Evolutionary conservation across 2,113 vertebrate species (phyloP).

Genomic region (Rhinichthys klamathensis): DNA sequence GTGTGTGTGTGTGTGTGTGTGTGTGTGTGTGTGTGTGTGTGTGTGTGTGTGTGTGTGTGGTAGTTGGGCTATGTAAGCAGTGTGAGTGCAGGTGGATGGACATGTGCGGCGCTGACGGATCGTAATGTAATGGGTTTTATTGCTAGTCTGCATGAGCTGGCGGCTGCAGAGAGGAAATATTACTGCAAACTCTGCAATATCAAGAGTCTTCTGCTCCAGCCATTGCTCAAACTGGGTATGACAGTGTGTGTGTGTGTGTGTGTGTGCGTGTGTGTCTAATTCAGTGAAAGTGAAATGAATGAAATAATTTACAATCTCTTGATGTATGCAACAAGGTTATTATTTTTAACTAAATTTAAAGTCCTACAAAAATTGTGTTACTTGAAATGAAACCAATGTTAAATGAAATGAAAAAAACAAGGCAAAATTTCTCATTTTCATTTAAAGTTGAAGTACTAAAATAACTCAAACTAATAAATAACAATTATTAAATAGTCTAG

Average conservation of each 20-base stretch:
- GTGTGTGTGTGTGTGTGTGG: too few species aligned
- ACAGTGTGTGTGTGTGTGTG: slow-evolving; percentile 22
- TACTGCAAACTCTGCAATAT: slow-evolving; percentile 87
- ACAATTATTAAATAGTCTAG: not conserved
- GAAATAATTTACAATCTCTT: not conserved
- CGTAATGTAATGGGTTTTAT: slow-evolving; percentile 93
- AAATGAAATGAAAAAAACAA: not conserved
- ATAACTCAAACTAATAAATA: not conserved
- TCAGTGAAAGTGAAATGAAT: not conserved
- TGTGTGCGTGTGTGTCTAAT: not conserved
- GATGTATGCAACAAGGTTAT: not conserved
- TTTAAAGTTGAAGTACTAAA: not conserved
- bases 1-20: too few species aligned
- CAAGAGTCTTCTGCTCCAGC: slow-evolving; percentile 88
- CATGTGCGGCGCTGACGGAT: slow-evolving; percentile 85
- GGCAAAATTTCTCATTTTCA: not conserved
- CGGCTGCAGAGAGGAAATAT: slow-evolving; percentile 88
- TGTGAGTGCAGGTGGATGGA: slow-evolving; percentile 84
- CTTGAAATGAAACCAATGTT: not conserved
- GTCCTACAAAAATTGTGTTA: not conserved
- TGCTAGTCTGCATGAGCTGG: slow-evolving; percentile 92
- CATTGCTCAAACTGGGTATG: slow-evolving; percentile 91
- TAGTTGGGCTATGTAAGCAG: slow-evolving; percentile 93
- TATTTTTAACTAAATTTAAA: not conserved
- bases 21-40: too few species aligned